Evolutionary conservation across 2,888 invertebrate species (phyloP).

Genomic region (Calameuta pallipes): DNA sequence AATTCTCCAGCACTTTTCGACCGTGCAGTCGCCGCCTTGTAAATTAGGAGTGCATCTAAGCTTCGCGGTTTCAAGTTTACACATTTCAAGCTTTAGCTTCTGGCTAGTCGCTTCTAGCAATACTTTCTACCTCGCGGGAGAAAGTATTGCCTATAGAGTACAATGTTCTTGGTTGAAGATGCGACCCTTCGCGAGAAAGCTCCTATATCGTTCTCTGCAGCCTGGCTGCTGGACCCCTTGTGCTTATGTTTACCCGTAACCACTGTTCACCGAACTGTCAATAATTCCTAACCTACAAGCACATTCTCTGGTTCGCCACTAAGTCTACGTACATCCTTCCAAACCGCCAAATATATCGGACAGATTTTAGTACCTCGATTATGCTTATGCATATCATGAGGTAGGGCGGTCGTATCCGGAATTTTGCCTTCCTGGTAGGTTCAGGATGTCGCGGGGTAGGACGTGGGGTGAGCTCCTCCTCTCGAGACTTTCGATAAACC

Average conservation of each 20-base stretch:
- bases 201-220: neutral
- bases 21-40: conserved; percentile 28
- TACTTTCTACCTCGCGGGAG: neutral
- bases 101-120: neutral
- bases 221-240: neutral
- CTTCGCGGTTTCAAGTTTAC: conserved; percentile 33
- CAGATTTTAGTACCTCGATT: conserved; percentile 48
- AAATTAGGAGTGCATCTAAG: conserved; percentile 47
- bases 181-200: neutral
- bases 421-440: conserved; percentile 54
- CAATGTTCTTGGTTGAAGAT: neutral
- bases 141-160: neutral
- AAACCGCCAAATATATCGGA: neutral
- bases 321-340: neutral
- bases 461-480: conserved; percentile 51
- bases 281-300: neutral
- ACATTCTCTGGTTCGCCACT: neutral
- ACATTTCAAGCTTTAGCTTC: neutral
- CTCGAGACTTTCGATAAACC: conserved; percentile 43
- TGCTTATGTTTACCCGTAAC: neutral
- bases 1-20: neutral
- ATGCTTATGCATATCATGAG: conserved; percentile 64
- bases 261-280: neutral
- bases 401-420: conserved; percentile 62
- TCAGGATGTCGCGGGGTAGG: conserved; percentile 48